Evolutionary conservation across 1,140 invertebrate genomes (phyloP).

Genomic region (Pectinophora gossypiella): DNA sequence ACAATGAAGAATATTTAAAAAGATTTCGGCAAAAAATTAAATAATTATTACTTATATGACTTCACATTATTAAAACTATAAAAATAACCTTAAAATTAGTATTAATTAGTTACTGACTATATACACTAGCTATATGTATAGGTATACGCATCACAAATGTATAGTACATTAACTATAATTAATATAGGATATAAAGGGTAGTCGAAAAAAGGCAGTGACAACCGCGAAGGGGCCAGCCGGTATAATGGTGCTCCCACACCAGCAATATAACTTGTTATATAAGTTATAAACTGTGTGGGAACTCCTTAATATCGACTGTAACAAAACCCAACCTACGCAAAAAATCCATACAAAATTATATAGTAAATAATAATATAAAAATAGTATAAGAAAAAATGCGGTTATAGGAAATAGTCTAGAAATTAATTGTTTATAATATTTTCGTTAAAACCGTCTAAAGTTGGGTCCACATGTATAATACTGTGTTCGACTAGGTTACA

Average conservation of each 20-base stretch:
- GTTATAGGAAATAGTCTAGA: no score
- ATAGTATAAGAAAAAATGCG: no score
- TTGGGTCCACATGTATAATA: no score
- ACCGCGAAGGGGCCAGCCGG: not conserved
- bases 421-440: no score
- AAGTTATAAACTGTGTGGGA: not conserved
- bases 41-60: not conserved
- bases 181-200: not conserved
- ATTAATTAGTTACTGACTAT: not conserved
- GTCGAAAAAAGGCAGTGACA: not conserved
- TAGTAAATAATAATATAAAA: not conserved
- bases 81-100: not conserved
- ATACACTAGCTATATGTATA: not conserved
- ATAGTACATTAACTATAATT: not conserved
- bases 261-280: not conserved
- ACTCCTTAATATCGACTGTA: not conserved
- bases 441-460: no score
- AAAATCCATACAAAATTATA: not conserved
- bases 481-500: no score
- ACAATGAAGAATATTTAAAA: not conserved
- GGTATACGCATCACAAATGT: slow-evolving; percentile 3
- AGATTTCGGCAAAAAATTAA: not conserved
- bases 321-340: not conserved
- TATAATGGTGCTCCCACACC: no score
- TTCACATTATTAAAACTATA: not conserved